phyloP scores from a whole-genome alignment of 1,140 invertebrate species.

The Zaprionus gabonicus region DNA sequence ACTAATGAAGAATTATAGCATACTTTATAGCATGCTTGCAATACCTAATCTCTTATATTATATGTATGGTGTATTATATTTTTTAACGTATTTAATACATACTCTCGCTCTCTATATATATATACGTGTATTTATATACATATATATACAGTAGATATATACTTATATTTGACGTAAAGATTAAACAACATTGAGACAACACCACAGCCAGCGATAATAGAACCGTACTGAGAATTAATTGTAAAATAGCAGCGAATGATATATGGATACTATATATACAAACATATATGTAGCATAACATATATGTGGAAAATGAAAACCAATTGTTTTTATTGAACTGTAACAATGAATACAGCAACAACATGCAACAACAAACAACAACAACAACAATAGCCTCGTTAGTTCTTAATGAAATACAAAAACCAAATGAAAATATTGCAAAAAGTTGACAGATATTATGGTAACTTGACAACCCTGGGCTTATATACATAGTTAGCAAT shows the following conservation, averaged over 20 bases:
- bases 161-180: conserved; percentile 72
- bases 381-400: conserved; percentile 75
- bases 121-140: conserved; percentile 48
- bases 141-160: conserved; percentile 60
- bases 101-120: conserved; percentile 63
- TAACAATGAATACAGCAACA: conserved; percentile 22
- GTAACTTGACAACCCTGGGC: conserved; percentile 26
- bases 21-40: conserved; percentile 56
- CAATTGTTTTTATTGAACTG: conserved; percentile 50
- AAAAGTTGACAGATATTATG: conserved; percentile 42
- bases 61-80: conserved; percentile 83
- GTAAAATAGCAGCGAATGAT: conserved; percentile 49
- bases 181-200: conserved; percentile 41
- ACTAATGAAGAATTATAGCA: conserved; percentile 51
- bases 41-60: conserved; percentile 77
- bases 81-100: conserved; percentile 79
- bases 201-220: conserved; percentile 54
- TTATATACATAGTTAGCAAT: conserved; percentile 3
- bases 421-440: conserved; percentile 53
- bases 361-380: conserved; percentile 37
- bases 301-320: conserved; percentile 20
- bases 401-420: conserved; percentile 66
- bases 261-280: conserved; percentile 10
- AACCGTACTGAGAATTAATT: conserved; percentile 50
- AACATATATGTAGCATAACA: background rate